Evolutionary conservation across 2,888 invertebrate species (phyloP).

Genomic region (Mythimna pallens): DNA sequence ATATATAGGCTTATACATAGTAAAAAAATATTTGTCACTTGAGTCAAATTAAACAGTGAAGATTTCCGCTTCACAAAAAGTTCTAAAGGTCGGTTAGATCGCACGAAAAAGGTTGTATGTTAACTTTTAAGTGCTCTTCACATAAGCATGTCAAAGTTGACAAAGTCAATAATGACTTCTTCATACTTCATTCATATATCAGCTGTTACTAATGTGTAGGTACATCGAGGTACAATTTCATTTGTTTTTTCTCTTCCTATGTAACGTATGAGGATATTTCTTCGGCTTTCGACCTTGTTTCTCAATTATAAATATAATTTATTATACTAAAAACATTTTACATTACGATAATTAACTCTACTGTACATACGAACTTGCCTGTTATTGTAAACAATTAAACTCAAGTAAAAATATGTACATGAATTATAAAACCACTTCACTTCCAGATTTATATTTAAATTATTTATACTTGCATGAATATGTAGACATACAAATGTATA

Average conservation of each 20-base stretch:
- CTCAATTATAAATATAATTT: constrained; percentile 5
- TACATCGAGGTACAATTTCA: neutral
- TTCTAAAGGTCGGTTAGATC: neutral
- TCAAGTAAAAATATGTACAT: constrained; percentile 47
- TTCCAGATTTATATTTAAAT: constrained; percentile 39
- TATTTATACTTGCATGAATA: constrained; percentile 1
- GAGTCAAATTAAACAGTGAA: neutral
- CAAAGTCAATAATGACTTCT: neutral
- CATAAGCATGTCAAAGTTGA: neutral
- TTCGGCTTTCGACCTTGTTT: constrained; percentile 33
- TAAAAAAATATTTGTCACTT: neutral
- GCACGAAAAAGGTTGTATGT: neutral
- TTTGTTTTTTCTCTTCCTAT: constrained; percentile 16
- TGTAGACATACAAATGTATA: constrained; percentile 14
- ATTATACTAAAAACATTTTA: constrained; percentile 13
- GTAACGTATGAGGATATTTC: constrained; percentile 35
- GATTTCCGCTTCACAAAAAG: constrained; percentile 4
- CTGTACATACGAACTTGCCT: constrained; percentile 3
- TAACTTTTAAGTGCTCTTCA: neutral
- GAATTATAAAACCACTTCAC: constrained; percentile 30
- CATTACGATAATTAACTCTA: constrained; percentile 29
- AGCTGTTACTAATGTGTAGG: neutral
- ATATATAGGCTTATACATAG: neutral
- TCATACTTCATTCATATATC: neutral
- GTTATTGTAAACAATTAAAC: constrained; percentile 36